Conservation (phyloP, 2,113 vertebrate species). For the Mellivora capensis region DNA sequence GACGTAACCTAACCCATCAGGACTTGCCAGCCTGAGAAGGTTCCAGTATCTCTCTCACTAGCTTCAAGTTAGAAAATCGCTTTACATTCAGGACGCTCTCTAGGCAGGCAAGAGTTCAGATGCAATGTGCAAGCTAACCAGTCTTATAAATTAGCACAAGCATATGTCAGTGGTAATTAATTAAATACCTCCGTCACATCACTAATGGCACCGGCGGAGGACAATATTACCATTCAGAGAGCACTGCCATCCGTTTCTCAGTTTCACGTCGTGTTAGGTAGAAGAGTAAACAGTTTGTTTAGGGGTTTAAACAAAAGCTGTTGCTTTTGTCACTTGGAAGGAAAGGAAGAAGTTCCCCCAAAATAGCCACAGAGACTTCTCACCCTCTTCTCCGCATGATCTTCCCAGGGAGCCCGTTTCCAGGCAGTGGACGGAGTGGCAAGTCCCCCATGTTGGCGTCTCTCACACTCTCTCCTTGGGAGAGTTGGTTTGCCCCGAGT, state of each 20-base stretch:
- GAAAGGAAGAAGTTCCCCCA: neutral
- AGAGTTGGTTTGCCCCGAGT: neutral
- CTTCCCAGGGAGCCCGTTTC: neutral
- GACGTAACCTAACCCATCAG: neutral
- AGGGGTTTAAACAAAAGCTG: conserved; percentile 49
- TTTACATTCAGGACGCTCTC: conserved; percentile 32
- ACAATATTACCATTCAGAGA: neutral
- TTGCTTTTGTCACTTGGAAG: neutral
- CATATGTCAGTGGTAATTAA: conserved; percentile 68
- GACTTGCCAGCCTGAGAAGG: neutral
- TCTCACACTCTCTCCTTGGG: neutral
- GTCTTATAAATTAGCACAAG: conserved; percentile 57
- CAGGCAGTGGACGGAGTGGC: neutral
- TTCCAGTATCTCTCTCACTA: neutral
- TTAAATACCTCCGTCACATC: conserved; percentile 42
- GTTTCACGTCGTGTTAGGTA: neutral
- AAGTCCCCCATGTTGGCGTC: accelerated
- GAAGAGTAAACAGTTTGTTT: conserved; percentile 53
- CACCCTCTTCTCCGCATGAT: neutral
- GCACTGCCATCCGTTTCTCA: neutral
- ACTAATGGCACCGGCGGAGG: neutral
- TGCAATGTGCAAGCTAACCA: conserved; percentile 7
- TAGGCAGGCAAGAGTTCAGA: conserved; percentile 46
- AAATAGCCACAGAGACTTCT: neutral
- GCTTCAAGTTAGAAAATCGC: neutral